Evolutionary conservation across 2,113 vertebrate species (phyloP), one percentile per base, ranked within the genome.

Genomic region (Sphaerodactylus townsendi): DNA sequence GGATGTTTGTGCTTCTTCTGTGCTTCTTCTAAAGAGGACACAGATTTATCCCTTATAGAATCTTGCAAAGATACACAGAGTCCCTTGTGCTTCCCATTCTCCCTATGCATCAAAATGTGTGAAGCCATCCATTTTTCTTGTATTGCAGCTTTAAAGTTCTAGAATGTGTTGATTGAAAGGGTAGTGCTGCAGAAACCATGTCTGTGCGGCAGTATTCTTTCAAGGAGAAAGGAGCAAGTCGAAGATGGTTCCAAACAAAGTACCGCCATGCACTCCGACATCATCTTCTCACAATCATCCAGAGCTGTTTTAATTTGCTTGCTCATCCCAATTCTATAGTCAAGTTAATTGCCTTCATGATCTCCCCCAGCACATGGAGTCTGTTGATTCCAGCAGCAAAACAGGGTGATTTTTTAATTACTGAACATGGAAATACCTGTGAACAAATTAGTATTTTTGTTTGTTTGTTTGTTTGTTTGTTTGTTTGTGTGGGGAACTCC

Each of bases 91-190:
- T 11, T 46, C 48, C 39, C 62, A 0, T 4, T 39, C 64, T 2
- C 59, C 62, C 11, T 74, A 41, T 13, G 53, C 15, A 4, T 0
- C 86, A 86, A 50, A 71, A 62, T 83, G 81, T 0, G 84, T 87
- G 39, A n/a, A 13, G 19, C 3, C 0, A 25, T 83, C 5, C 1
- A 9, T 44, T 46, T 77, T 88, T 88, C 90, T 96, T 96, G 96
- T 96, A 96, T 96, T 96, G 96, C 96, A 96, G 96, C 95, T 96
- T 96, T 96, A 96, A 96, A 96, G 95, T 89, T 94, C 90, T 90
- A 90, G 92, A 90, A 89, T 78, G 88, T 91, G 84, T 93, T 95
- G 95, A 77, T 91, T 46, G 56, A 85, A 6, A 90, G 87, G 92
- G 94, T 86, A 93, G 94, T 94, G 95, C 95, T 95, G 92, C 92